Evolutionary conservation across 2,113 vertebrate species (phyloP).

Genomic region (Columba janthina): DNA sequence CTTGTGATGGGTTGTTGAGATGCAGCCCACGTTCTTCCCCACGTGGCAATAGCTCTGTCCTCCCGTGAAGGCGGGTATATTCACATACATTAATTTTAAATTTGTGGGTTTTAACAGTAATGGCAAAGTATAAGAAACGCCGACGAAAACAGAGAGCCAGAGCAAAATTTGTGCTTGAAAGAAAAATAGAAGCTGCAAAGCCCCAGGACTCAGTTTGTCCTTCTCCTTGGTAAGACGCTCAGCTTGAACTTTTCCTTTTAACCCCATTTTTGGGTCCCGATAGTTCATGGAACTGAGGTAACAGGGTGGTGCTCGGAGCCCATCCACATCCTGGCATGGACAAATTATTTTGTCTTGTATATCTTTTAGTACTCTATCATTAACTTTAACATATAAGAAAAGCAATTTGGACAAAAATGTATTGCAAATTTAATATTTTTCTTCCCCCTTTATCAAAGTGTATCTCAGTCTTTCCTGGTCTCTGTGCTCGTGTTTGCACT

Average conservation of each 20-base stretch:
- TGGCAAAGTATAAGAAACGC: constrained; percentile 67
- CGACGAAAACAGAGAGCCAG: constrained; percentile 53
- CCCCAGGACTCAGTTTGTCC: neutral
- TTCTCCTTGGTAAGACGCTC: constrained; percentile 46
- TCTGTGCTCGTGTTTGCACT: neutral
- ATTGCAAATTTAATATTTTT: neutral
- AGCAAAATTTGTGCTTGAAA: neutral
- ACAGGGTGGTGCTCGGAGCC: too few relatives aligned
- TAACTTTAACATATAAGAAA: neutral
- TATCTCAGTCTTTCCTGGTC: neutral
- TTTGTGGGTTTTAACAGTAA: constrained; percentile 29
- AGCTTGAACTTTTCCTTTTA: neutral
- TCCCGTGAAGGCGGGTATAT: accelerated
- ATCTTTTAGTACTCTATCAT: neutral
- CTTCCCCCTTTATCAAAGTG: neutral
- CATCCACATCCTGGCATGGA: too few relatives aligned
- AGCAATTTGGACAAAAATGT: accelerated
- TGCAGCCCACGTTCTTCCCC: accelerated
- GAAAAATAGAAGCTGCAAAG: neutral
- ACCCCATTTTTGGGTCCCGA: neutral
- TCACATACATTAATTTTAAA: neutral
- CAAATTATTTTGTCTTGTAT: neutral
- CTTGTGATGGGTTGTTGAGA: neutral
- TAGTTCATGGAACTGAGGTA: accelerated
- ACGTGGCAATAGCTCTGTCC: neutral